A percentile compares a stretch with the other conserved stretches of the same genome.
Conservation (phyloP, 2,888 invertebrate species). For the Latrodectus elegans region DNA sequence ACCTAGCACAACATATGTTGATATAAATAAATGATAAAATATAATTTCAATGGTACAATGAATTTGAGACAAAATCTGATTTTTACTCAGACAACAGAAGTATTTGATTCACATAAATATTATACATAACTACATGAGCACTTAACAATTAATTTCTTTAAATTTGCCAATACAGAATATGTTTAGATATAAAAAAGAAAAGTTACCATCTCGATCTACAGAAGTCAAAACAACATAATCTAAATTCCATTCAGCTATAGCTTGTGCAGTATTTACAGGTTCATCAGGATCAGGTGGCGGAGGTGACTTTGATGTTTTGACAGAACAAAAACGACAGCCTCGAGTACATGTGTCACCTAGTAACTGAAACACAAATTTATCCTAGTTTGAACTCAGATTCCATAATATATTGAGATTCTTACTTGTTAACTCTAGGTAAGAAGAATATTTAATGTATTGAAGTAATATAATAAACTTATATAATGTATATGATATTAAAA, state of each 20-base stretch:
- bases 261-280: conserved; percentile 92
- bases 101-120: too few species aligned
- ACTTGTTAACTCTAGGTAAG: too few species aligned
- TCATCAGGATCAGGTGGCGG: conserved; percentile 92
- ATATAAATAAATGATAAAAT: too few species aligned
- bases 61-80: too few species aligned
- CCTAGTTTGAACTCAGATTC: too few species aligned
- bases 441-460: background rate
- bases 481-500: background rate
- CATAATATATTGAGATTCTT: too few species aligned
- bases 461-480: background rate
- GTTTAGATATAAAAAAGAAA: background rate
- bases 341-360: conserved; percentile 99
- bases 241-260: conserved; percentile 94
- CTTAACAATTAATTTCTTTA: too few species aligned
- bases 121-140: too few species aligned
- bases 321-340: conserved; percentile 98
- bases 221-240: conserved; percentile 98
- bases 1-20: too few species aligned
- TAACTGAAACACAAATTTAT: conserved; percentile 78
- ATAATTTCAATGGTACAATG: too few species aligned
- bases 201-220: conserved; percentile 94
- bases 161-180: too few species aligned
- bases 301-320: conserved; percentile 94
- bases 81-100: too few species aligned